phyloP scores from a whole-genome alignment of 2,113 vertebrate genomes.

The Amia ocellicauda region DNA sequence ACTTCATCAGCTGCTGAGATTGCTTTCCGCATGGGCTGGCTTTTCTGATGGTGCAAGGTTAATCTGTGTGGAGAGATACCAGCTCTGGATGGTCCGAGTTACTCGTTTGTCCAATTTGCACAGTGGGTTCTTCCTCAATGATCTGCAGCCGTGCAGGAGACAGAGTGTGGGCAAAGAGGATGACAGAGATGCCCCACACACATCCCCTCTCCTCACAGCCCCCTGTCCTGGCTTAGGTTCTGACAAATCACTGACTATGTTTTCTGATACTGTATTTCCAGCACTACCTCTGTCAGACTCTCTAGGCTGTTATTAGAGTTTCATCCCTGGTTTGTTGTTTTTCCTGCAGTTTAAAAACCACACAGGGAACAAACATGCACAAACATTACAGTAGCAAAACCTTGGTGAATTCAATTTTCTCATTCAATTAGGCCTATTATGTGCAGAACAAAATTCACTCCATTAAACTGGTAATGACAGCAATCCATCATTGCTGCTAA shows the following conservation, averaged over 20 bases:
- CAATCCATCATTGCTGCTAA: not conserved
- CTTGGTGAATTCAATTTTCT: not conserved
- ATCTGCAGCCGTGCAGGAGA: not conserved
- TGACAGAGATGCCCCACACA: too few species aligned
- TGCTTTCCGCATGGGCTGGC: not conserved
- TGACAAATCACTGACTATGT: too few species aligned
- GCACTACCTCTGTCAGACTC: too few species aligned
- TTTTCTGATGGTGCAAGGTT: not conserved
- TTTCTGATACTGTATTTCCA: too few species aligned
- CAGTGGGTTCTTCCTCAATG: not conserved
- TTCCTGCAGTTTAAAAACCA: too few species aligned
- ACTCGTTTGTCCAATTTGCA: constrained; percentile 2
- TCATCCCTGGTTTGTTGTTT: too few species aligned
- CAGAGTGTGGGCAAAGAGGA: too few species aligned
- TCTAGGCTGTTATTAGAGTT: too few species aligned
- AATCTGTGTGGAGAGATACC: not conserved
- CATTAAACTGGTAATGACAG: not conserved
- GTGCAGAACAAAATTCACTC: constrained; percentile 1
- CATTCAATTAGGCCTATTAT: not conserved
- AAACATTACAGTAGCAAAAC: too few species aligned
- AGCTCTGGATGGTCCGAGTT: not conserved
- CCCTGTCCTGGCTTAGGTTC: too few species aligned
- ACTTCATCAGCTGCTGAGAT: not conserved
- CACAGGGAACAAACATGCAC: too few species aligned
- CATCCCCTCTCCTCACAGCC: too few species aligned